Percentiles rank a stretch among this genome's conserved stretches.
These are phyloP conservation scores for Scytalopus superciliaris DNA, from an alignment of 2,113 vertebrate genomes.

Conservation along the genomic window DNA sequence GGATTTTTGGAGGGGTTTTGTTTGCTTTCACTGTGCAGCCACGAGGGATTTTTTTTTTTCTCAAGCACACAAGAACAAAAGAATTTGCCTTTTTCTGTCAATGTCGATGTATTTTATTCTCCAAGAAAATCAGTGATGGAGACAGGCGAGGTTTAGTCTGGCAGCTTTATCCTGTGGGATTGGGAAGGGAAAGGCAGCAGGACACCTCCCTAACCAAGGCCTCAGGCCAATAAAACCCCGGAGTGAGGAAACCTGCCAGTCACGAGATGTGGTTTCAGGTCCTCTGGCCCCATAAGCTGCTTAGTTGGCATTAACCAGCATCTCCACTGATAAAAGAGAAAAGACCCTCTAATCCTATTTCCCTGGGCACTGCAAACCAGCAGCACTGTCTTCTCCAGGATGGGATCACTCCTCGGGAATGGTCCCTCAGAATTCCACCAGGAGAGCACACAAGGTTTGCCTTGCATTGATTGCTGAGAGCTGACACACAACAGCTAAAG, in stretches of 20 bases:
- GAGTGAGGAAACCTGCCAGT: neutral
- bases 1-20: neutral
- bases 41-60: rapidly evolving
- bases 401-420: rapidly evolving
- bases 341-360: neutral
- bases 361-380: neutral
- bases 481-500: neutral
- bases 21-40: neutral
- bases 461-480: rapidly evolving
- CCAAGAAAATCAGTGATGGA: slow-evolving; percentile 37
- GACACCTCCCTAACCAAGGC: neutral
- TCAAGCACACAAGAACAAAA: neutral
- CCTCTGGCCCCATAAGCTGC: neutral
- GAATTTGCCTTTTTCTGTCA: neutral
- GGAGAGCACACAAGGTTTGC: neutral
- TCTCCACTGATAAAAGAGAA: neutral
- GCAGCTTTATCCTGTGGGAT: neutral
- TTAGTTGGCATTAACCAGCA: neutral
- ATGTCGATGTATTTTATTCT: neutral
- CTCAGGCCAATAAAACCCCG: neutral
- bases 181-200: neutral
- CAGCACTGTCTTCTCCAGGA: neutral
- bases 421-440: neutral
- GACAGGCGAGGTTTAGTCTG: neutral
- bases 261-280: neutral